Evolutionary conservation across 2,888 invertebrate species (phyloP), one percentile per base, ranked within the genome.

Genomic region (Syrphus vitripennis): DNA sequence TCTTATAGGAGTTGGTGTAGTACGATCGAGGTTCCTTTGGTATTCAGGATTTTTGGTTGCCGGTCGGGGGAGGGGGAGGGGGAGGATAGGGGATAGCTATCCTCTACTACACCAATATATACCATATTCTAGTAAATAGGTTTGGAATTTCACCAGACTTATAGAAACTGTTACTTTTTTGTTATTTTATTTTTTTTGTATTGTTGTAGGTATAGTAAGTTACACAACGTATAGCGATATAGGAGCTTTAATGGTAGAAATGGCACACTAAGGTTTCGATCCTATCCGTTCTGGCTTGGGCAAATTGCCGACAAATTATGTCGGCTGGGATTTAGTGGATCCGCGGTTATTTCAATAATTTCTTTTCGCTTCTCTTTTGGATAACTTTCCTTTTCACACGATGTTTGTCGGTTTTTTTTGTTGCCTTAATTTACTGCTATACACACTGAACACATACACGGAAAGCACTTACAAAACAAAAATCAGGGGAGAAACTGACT

Each of bases 251-350:
- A 48, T 76, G 77, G 77, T n/a, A n/a, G n/a, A n/a, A n/a, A 31
- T 19, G 65, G 48, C n/a, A 6, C 12, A n/a, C 14, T 26, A 50
- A 3, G 24, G 14, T 4, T 37, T 21, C 21, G 59, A 37, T 34
- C 63, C 70, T 81, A 86, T 86, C 57, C 86, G 77, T 81, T 86
- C 81, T 72, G 63, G 86, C 81, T 76, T 74, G 74, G 91, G 90
- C 91, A 91, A 91, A 91, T 91, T 91, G 91, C 90, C 90, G 91
- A 91, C 91, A 91, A 91, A 91, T 91, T 91, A 90, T 89, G 90
- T 88, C 90, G 90, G 90, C 91, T 91, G 90, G 90, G 91, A 91
- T 91, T 91, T 89, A 91, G 89, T 88, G 88, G 87, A 88, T 88
- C 82, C 88, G 84, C 88, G 87, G 90, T 88, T 88, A 88, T 88